Percentiles rank a stretch among this genome's conserved stretches.
Conservation (phyloP, 23 tunicate genomes). For the Aplidium turbinatum region DNA sequence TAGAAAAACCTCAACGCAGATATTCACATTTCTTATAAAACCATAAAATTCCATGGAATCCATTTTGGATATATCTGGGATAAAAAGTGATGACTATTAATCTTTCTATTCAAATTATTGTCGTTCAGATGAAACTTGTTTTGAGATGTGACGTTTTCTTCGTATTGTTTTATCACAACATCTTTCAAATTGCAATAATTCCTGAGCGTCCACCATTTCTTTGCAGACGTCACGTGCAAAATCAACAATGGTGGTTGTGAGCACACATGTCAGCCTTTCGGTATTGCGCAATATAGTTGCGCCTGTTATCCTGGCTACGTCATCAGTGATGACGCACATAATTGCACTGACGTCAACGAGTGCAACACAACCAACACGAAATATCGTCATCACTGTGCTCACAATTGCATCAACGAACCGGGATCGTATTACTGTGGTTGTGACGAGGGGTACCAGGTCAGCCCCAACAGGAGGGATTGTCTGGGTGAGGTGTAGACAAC, state of each 20-base stretch:
- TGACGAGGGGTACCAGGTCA: slow-evolving; percentile 60
- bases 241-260: slow-evolving; percentile 87
- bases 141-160: too few species aligned
- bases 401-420: slow-evolving; percentile 77
- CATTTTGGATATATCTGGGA: too few species aligned
- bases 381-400: slow-evolving; percentile 61
- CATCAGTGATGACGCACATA: slow-evolving; percentile 56
- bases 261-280: slow-evolving; percentile 73
- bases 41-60: too few species aligned
- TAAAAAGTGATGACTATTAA: too few species aligned
- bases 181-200: too few species aligned
- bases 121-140: too few species aligned
- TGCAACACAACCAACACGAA: slow-evolving; percentile 51
- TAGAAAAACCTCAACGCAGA: too few species aligned
- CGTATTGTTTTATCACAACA: too few species aligned
- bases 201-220: too few species aligned
- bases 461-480: slow-evolving; percentile 72
- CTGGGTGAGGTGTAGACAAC: slow-evolving; percentile 42
- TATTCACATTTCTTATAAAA: too few species aligned
- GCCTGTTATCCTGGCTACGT: slow-evolving; percentile 78
- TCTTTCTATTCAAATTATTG: too few species aligned
- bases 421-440: slow-evolving; percentile 89
- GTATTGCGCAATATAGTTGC: slow-evolving; percentile 54
- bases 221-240: slow-evolving; percentile 71
- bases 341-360: slow-evolving; percentile 89